Evolutionary conservation across 2,113 vertebrate species (phyloP).

Genomic region (Mungos mungo): DNA sequence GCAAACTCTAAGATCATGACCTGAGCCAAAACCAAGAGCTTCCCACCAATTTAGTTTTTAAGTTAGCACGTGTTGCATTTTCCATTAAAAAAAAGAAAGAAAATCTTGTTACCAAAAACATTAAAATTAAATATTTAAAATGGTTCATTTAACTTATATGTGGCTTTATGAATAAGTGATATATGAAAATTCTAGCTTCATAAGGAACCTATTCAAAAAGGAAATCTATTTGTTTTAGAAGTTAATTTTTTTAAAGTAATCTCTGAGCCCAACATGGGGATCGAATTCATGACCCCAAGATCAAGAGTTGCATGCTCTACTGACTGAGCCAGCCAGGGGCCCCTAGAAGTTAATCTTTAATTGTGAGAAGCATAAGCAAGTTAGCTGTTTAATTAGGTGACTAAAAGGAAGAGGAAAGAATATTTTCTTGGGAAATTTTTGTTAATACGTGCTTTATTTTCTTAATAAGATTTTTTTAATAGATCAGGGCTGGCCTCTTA

Average conservation of each 20-base stretch:
- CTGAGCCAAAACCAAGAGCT: too few species aligned
- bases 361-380: background rate
- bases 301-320: background rate
- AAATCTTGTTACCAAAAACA: slow-evolving; percentile 1
- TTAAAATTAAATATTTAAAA: slow-evolving; percentile 31
- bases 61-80: background rate
- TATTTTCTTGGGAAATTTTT: background rate
- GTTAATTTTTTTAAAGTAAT: background rate
- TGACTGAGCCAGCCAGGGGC: background rate
- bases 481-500: background rate
- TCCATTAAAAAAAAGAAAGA: slow-evolving; percentile 2
- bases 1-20: too few species aligned
- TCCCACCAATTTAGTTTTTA: background rate
- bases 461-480: background rate
- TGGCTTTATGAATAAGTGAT: background rate
- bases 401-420: background rate
- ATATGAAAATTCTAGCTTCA: background rate
- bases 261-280: background rate
- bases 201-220: background rate
- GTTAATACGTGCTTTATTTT: slow-evolving; percentile 8
- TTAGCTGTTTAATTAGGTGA: background rate
- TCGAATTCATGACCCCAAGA: background rate
- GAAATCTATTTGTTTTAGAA: background rate
- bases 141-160: background rate
- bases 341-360: slow-evolving; percentile 10